Conservation (phyloP, 2,888 invertebrate genomes). For the Listrodromus nycthemerus region DNA sequence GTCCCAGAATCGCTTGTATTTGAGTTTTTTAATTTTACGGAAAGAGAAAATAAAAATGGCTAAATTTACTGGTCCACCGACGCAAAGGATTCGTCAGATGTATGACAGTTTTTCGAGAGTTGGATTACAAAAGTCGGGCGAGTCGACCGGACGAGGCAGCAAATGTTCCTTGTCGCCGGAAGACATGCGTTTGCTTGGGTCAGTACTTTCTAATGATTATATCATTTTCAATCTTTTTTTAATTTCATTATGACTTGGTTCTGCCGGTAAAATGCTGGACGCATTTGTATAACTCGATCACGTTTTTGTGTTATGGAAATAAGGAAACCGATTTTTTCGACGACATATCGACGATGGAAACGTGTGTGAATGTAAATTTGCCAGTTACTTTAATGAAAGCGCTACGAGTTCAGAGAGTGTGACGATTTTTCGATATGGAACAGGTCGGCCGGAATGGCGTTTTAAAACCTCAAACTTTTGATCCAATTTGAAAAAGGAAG, state of each 20-base stretch:
- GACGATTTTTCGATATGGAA: conserved; percentile 55
- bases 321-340: conserved; percentile 16
- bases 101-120: conserved; percentile 66
- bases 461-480: not conserved
- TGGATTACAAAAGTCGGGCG: conserved; percentile 57
- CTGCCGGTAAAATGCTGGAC: not conserved
- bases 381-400: conserved; percentile 59
- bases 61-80: conserved; percentile 68
- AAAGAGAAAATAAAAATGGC: conserved; percentile 60
- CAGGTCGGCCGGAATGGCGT: not conserved
- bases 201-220: conserved; percentile 65
- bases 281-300: not conserved
- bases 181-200: conserved; percentile 73
- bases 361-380: not conserved
- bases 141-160: conserved; percentile 36
- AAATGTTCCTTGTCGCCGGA: conserved; percentile 59
- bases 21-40: not conserved
- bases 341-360: conserved; percentile 2
- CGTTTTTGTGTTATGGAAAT: not conserved
- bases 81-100: conserved; percentile 70
- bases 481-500: not conserved
- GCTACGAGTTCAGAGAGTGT: conserved; percentile 72
- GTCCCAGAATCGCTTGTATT: not conserved
- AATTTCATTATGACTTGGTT: not conserved
- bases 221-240: not conserved